A percentile compares a stretch with the other conserved stretches of the same genome.
These are phyloP conservation scores for Seriola quinqueradiata DNA, from an alignment of 2,113 vertebrate genomes.

Conservation along the genomic window DNA sequence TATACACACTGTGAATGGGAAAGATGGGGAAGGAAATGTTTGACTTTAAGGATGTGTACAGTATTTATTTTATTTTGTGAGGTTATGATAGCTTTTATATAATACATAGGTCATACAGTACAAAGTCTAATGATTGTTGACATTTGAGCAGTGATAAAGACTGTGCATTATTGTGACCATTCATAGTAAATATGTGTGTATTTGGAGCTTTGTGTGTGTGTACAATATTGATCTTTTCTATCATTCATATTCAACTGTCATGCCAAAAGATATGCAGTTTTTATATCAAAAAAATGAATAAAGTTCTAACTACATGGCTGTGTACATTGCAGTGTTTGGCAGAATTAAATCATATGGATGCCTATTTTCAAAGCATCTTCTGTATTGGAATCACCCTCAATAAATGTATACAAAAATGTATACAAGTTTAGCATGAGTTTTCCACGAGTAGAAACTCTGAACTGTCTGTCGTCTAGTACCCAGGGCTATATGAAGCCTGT, in stretches of 20 bases:
- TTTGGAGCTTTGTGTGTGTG: slow-evolving; percentile 70
- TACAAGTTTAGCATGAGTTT: slow-evolving; percentile 42
- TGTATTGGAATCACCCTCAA: slow-evolving; percentile 15
- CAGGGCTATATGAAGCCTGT: slow-evolving; percentile 1
- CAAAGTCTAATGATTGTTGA: slow-evolving; percentile 61
- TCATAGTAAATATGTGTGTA: slow-evolving; percentile 57
- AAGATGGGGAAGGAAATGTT: slow-evolving; percentile 47
- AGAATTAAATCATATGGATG: slow-evolving; percentile 13
- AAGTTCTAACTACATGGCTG: slow-evolving; percentile 57
- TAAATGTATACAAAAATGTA: slow-evolving; percentile 44
- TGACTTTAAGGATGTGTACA: slow-evolving; percentile 77
- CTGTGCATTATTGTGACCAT: slow-evolving; percentile 61
- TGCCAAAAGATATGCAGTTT: slow-evolving; percentile 73
- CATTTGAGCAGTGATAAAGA: slow-evolving; percentile 52
- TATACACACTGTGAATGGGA: slow-evolving; percentile 68
- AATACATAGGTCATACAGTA: slow-evolving; percentile 46
- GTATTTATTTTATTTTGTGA: slow-evolving; percentile 84
- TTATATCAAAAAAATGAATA: slow-evolving; percentile 69
- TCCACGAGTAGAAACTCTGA: slow-evolving; percentile 2
- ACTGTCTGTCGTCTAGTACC: slow-evolving; percentile 9
- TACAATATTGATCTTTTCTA: slow-evolving; percentile 73
- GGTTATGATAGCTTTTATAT: slow-evolving; percentile 77
- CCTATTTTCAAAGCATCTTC: slow-evolving; percentile 36
- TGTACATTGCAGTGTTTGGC: slow-evolving; percentile 53
- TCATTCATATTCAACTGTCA: slow-evolving; percentile 69